These are phyloP conservation scores for Melanotaenia trifasciata DNA, from an alignment of 2,797 vertebrate species.

Conservation along the genomic window DNA sequence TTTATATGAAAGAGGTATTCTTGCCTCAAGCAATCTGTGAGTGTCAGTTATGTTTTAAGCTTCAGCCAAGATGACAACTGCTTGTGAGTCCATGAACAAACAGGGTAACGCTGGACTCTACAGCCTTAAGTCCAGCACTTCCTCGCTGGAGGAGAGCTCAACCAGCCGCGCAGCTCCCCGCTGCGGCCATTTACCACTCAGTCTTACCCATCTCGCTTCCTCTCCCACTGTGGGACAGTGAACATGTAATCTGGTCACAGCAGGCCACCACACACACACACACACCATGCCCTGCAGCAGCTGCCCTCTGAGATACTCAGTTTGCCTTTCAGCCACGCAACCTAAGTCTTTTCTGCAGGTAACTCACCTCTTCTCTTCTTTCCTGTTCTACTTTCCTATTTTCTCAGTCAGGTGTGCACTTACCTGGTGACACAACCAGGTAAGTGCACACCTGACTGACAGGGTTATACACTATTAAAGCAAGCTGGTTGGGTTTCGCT, in stretches of 20 bases:
- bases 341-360: slow-evolving; percentile 25
- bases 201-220: slow-evolving; percentile 67
- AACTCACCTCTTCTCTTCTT: slow-evolving; percentile 15
- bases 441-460: too few relatives aligned
- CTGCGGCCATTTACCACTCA: slow-evolving; percentile 74
- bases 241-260: slow-evolving; percentile 80
- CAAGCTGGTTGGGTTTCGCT: slow-evolving; percentile 19
- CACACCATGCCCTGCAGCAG: slow-evolving; percentile 38
- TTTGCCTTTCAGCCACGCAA: slow-evolving; percentile 43
- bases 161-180: slow-evolving; percentile 55
- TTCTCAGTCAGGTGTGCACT: slow-evolving; percentile 15
- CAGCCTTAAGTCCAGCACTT: slow-evolving; percentile 42
- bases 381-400: background rate
- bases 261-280: slow-evolving; percentile 61
- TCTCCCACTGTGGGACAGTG: slow-evolving; percentile 75
- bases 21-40: background rate
- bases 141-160: slow-evolving; percentile 58
- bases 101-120: slow-evolving; percentile 39
- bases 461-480: slow-evolving; percentile 15
- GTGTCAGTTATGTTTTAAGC: slow-evolving; percentile 12
- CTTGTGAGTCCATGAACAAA: slow-evolving; percentile 29
- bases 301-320: slow-evolving; percentile 46
- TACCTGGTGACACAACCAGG: slow-evolving; percentile 5
- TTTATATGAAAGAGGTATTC: background rate
- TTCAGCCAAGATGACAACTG: slow-evolving; percentile 7